Base-by-base conservation (phyloP, 2,113 vertebrate genomes). In the Balaenoptera acutorostrata region DNA sequence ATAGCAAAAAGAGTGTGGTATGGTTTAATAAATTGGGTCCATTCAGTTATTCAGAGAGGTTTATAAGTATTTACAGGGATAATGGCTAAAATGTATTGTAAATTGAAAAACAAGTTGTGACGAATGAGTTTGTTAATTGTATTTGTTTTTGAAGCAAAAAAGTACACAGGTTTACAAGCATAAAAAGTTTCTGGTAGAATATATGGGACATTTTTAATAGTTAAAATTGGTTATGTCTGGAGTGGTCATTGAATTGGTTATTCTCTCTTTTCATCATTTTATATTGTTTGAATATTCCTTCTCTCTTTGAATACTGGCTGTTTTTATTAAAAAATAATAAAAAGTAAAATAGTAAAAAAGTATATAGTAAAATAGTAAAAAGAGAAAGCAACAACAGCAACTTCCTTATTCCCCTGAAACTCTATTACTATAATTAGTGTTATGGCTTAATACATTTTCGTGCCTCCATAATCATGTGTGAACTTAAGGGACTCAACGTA, bases 371-470 rank as follows among this genome's bases (percentile, higher is more conserved):
- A 41, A 90, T 59, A 77, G 23, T 44, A 77, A 86, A 94, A 86
- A 72, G n/a, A 81, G 15, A 92, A 44, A 85, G 7, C n/a, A 41
- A 85, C 6, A 27, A 23, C 31, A 15, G 75, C 49, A 78, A 36
- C 77, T 80, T 36, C 75, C 75, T 57, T 80, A 80, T 57, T 80
- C n/a, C 77, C 77, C 77, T 57, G 52, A 80, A 81, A 36, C 25
- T 83, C 11, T n/a, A 8, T 80, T 75, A 80, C 33, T 92, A 17
- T 13, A 72, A 20, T 68, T 77, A 78, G 64, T 74, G 36, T 69
- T 96, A 59, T 23, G 36, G 36, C 68, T 93, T 74, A 89, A 61
- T 55, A 69, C n/a, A 71, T 8, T 97, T 96, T 94, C 95, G 71
- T 95, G 39, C 17, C 20, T 88, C 14, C 39, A n/a, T 64, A 82